Base-by-base conservation (phyloP, 2,888 invertebrate species). In the Tricholauxania praeusta region DNA sequence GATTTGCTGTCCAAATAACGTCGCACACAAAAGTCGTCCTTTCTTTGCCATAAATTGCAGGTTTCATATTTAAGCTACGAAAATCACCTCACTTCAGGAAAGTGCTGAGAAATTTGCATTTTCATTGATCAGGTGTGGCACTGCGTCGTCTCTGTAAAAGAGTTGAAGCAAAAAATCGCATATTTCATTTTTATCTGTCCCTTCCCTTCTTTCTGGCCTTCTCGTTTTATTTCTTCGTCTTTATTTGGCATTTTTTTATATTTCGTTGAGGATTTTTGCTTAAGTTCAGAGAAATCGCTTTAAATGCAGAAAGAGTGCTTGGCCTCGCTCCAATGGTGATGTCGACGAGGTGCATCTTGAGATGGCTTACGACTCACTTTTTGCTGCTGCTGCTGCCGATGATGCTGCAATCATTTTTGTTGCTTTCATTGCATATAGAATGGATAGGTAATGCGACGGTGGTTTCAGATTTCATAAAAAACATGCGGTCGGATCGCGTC, bases 61-160 rank as follows among this genome's bases (percentile, higher is more conserved):
- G 70, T 72, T 67, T 72, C 72, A 53, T 63, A 60, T 69, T 72
- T 68, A 70, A 72, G 64, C 70, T 17, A 10, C 22, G 14, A 22
- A 59, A 28, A 59, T 59, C 28, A 10, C 39, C 39, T 39, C 39
- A 39, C 39, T 39, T 39, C 39, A 39, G 10, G 22, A 39, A n/a
- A 60, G 52, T 47, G 32, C 72, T 65, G 73, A 55, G 39, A 64
- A 73, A 73, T 73, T 73, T 73, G 67, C 73, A 73, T 73, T 71
- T 55, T 59, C 73, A 71, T 65, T 62, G 73, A 71, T 60, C 73
- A 73, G 73, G 73, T 71, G 73, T 70, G 73, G 62, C 66, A 39
- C 39, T 39, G 39, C 10, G 39, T 39, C 10, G 47, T 47, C 28
- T 48, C 68, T 22, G 49, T 48, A 28, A 59, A 22, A 47, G 65